A percentile compares a stretch with the other conserved stretches of the same genome.
These are phyloP conservation scores for Thera obeliscata DNA, from an alignment of 2,888 invertebrate species.

Conservation along the genomic window DNA sequence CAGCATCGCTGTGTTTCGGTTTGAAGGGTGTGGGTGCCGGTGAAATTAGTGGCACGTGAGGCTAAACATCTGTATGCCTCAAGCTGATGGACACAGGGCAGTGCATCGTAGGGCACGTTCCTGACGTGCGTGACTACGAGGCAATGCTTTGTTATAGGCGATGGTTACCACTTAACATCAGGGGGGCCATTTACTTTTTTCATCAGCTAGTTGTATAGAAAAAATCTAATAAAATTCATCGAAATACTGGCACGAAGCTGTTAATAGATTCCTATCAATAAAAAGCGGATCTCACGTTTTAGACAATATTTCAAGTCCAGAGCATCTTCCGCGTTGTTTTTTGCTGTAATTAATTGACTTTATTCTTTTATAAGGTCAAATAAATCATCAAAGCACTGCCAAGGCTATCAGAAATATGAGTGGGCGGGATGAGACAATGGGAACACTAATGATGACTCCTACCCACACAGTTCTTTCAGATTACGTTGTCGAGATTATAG, in stretches of 20 bases:
- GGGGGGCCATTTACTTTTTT: too few relatives aligned
- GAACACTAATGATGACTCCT: conserved; percentile 45
- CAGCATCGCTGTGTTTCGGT: too few relatives aligned
- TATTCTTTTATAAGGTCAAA: conserved; percentile 59
- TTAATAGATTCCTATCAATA: conserved; percentile 33
- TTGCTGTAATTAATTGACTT: conserved; percentile 69
- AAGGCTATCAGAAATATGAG: conserved; percentile 50
- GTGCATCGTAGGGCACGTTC: too few relatives aligned
- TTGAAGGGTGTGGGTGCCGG: too few relatives aligned
- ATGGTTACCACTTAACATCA: too few relatives aligned
- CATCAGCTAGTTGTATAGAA: too few relatives aligned
- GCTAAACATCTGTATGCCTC: too few relatives aligned
- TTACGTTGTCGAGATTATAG: not conserved
- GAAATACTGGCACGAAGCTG: conserved; percentile 1
- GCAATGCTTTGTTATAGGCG: too few relatives aligned
- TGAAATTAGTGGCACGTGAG: too few relatives aligned
- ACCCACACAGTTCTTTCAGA: conserved; percentile 41
- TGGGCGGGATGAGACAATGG: conserved; percentile 47
- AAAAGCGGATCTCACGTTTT: conserved; percentile 65
- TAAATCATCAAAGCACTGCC: conserved; percentile 61
- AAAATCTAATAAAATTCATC: not conserved
- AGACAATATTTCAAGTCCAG: conserved; percentile 54
- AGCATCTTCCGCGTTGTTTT: conserved; percentile 68
- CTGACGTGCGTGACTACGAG: too few relatives aligned
- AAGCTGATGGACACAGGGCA: too few relatives aligned